Conservation (phyloP, 2,888 invertebrate species). For the Cerastis rubricosa region DNA sequence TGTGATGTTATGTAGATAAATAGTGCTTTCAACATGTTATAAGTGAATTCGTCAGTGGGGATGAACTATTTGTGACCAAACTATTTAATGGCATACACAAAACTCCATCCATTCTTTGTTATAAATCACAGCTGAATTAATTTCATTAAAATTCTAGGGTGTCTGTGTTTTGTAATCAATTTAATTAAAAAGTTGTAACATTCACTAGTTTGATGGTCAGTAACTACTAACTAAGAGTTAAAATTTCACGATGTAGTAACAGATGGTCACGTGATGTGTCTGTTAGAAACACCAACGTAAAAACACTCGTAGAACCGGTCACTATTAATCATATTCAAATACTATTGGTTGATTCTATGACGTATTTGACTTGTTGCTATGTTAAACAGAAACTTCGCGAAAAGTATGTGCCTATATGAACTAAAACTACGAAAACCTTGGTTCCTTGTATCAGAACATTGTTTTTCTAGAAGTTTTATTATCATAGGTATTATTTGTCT, state of each 20-base stretch:
- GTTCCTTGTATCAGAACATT: background rate
- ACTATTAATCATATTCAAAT: conserved; percentile 8
- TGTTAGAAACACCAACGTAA: conserved; percentile 16
- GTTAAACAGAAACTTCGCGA: background rate
- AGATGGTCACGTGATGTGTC: no score
- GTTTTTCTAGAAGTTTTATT: background rate
- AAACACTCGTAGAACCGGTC: conserved; percentile 1
- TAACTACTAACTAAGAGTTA: background rate
- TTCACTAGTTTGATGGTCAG: background rate
- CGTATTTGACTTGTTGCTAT: background rate
- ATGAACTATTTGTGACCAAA: background rate
- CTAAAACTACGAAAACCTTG: background rate
- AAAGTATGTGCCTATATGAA: background rate
- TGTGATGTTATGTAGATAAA: no score
- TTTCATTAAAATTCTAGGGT: background rate
- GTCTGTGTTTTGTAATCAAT: background rate
- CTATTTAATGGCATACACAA: background rate
- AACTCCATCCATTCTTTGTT: background rate
- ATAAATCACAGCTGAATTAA: background rate
- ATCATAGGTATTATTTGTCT: background rate
- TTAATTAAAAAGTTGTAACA: background rate
- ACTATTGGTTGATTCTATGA: background rate
- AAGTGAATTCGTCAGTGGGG: background rate
- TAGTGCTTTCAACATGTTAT: background rate
- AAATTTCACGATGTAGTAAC: background rate